Base-by-base conservation (phyloP, 2,797 vertebrate species). In the Aeoliscus strigatus region DNA sequence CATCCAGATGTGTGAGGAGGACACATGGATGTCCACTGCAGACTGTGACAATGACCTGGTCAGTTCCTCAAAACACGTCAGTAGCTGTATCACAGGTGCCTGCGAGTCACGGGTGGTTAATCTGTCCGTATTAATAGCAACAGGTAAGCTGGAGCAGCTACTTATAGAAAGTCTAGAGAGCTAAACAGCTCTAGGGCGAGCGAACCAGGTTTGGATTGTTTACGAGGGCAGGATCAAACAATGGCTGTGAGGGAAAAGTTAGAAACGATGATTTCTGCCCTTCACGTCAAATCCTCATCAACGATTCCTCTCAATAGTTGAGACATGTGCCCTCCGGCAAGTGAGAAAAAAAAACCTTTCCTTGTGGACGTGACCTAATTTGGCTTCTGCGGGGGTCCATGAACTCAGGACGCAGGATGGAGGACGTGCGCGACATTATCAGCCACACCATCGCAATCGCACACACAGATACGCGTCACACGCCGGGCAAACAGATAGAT, bases 121-220 rank as follows among this genome's bases (percentile, higher is more conserved):
- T 87, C 85, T 75, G 70, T 23, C 43, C 67, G 73, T 84, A 87
- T 85, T 81, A 85, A 80, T 85, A 86, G 85, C 47, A 60, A 62
- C 77, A 75, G 62, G 73, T 84, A 85, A 87, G 79, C 83, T 80
- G 62, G 32, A 73, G 75, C 68, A 70, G 72, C 79, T 79, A 78
- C 80, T 87, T 83, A 86, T 74, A 79, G 77, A 76, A 72, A 70
- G 39, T 68, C 65, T 55, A 48, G 51, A 68, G 69, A 68, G 79
- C 77, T 80, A 69, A 74, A 78, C 69, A 60, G 77, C 73, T 75
- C 67, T 53, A 73, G 16, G 33, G 56, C 23, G n/a, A 18, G 16
- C 25, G 29, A 29, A 8, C 18, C 12, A 16, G 9, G 11, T n/a
- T 23, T 27, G 8, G 16, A 10, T 26, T 35, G 9, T 12, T 36